A percentile compares a stretch with the other conserved stretches of the same genome.
These are phyloP conservation scores for Biston betularia DNA, from an alignment of 2,888 invertebrate species.

Conservation along the genomic window DNA sequence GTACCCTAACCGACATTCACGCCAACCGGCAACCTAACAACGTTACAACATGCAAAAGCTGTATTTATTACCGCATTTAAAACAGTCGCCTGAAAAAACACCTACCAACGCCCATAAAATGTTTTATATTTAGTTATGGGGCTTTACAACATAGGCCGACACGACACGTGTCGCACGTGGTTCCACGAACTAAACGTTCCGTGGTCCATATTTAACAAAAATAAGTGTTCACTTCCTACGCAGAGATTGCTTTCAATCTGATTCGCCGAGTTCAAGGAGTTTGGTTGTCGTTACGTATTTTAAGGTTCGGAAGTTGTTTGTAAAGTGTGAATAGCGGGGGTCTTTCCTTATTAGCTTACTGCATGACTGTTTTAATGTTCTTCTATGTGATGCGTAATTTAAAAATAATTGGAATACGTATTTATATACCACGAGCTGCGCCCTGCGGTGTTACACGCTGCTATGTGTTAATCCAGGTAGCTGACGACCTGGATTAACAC, in stretches of 20 bases:
- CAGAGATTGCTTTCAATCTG: slow-evolving; percentile 3
- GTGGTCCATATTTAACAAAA: neutral
- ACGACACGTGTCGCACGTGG: neutral
- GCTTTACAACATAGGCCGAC: neutral
- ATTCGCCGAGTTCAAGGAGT: neutral
- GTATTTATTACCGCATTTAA: slow-evolving; percentile 18
- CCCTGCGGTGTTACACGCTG: no score
- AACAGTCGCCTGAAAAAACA: slow-evolving; percentile 31
- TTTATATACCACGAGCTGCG: no score
- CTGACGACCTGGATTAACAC: no score
- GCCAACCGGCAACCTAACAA: slow-evolving; percentile 20
- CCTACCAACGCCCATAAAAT: slow-evolving; percentile 17
- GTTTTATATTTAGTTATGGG: slow-evolving; percentile 18
- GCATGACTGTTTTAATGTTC: neutral
- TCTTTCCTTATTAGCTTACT: neutral
- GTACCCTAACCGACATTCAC: slow-evolving; percentile 13
- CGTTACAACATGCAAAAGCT: slow-evolving; percentile 23
- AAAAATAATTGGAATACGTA: no score
- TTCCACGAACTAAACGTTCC: slow-evolving; percentile 5
- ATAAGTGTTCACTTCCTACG: slow-evolving; percentile 1
- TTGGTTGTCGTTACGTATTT: neutral
- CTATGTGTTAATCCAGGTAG: no score
- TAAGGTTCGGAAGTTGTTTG: neutral
- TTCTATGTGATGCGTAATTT: no score
- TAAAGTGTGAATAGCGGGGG: neutral